Evolutionary conservation across 2,797 vertebrate species (phyloP), one percentile per base, ranked within the genome.

Genomic region (Argentina silus): DNA sequence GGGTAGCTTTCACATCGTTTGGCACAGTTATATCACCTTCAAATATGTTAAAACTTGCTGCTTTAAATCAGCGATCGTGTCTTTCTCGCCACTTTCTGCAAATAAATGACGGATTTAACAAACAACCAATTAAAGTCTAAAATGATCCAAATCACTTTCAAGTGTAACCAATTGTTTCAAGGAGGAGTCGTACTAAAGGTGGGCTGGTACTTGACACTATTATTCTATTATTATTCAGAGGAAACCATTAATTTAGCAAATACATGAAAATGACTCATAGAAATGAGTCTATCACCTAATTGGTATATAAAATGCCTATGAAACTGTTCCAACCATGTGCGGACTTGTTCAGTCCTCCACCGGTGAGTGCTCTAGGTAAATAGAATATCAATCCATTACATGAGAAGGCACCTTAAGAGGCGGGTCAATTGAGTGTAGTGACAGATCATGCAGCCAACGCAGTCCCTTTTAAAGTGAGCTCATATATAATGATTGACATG

Each of bases 101-200:
- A 67, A 88, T 80, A 88, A 75, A 88, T 88, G 88, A 93, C 90
- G 85, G 87, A 92, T 92, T 90, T 90, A 88, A 90, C 90, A 90
- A 92, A 90, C 87, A 89, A 89, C 90, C 92, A 93, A 93, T 93
- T 91, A 91, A 92, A 91, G 88, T 89, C 84, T 85, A 90, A 91
- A 92, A 93, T 80, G 90, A 91, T 91, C 89, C 86, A 88, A 92
- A 92, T 93, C 89, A 93, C 91, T 93, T 89, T 92, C 87, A 89
- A 93, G 90, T 89, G 91, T 91, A 91, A 90, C 90, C 90, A 92
- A 93, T 87, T 91, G 90, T 92, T 93, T 91, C 91, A 89, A 93
- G 90, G 87, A 90, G 90, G 91, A 91, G 90, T 90, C 83, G 67
- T 11, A 84, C 86, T 93, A 91, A 93, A 93, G 92, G 92, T 93